These are phyloP conservation scores for Camponotus pennsylvanicus DNA, from an alignment of 1,140 invertebrate species.

Conservation along the genomic window DNA sequence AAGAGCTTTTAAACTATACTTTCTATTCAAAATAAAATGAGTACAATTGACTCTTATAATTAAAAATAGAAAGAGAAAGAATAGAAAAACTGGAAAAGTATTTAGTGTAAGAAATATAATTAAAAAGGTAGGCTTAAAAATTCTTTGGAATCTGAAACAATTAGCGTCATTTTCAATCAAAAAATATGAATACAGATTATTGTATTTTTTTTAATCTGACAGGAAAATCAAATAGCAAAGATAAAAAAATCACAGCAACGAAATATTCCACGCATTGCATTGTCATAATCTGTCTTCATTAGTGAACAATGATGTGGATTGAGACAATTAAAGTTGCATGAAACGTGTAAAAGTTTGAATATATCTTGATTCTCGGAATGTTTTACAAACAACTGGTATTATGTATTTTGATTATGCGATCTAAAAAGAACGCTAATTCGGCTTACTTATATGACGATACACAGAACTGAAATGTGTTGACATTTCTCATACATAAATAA, in stretches of 20 bases:
- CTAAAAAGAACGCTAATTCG: neutral
- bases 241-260: no score
- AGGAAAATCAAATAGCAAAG: no score
- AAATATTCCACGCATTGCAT: no score
- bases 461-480: neutral
- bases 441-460: constrained; percentile 3
- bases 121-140: no score
- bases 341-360: neutral
- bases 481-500: constrained; percentile 33
- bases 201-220: no score
- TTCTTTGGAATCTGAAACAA: no score
- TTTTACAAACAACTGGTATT: neutral
- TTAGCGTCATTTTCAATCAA: no score
- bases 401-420: neutral
- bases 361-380: neutral
- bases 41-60: neutral
- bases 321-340: neutral
- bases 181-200: no score
- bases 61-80: neutral
- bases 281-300: no score
- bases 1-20: neutral
- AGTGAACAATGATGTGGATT: neutral
- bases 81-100: no score
- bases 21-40: neutral
- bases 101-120: neutral